These are phyloP conservation scores for Synergus gifuensis DNA, from an alignment of 2,888 invertebrate genomes.

Conservation along the genomic window DNA sequence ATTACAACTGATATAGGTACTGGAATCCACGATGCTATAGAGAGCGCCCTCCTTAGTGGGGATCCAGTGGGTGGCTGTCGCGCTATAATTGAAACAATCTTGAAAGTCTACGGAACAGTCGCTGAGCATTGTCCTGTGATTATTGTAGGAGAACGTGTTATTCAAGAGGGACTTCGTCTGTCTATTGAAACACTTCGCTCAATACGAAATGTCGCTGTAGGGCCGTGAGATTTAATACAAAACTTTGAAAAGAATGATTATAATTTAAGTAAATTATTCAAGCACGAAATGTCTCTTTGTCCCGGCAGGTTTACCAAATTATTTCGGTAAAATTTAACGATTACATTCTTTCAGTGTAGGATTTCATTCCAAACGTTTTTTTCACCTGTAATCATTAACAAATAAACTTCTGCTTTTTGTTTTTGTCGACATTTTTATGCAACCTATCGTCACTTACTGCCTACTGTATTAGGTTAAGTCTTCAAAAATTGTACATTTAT, in stretches of 20 bases:
- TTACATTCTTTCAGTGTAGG: too few species aligned
- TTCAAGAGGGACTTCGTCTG: slow-evolving; percentile 47
- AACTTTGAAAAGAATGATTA: neutral
- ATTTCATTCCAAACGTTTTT: too few species aligned
- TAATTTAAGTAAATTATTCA: neutral
- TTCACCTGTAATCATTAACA: too few species aligned
- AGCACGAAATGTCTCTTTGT: neutral
- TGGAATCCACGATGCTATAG: slow-evolving; percentile 52
- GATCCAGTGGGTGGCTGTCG: slow-evolving; percentile 51
- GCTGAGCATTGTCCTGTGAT: slow-evolving; percentile 52
- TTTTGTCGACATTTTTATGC: too few species aligned
- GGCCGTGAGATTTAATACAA: neutral
- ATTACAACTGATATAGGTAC: slow-evolving; percentile 49
- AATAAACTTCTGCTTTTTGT: too few species aligned
- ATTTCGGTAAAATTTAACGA: too few species aligned
- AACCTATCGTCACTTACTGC: too few species aligned
- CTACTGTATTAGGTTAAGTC: too few species aligned
- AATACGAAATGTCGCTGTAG: slow-evolving; percentile 32
- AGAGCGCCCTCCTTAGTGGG: slow-evolving; percentile 49
- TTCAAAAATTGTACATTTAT: too few species aligned
- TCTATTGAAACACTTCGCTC: slow-evolving; percentile 33
- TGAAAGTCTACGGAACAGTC: slow-evolving; percentile 50
- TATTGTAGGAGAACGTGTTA: slow-evolving; percentile 46
- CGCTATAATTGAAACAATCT: slow-evolving; percentile 49
- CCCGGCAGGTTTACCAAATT: too few species aligned